phyloP scores from a whole-genome alignment of 2,113 vertebrate species.

The Aegypius monachus region DNA sequence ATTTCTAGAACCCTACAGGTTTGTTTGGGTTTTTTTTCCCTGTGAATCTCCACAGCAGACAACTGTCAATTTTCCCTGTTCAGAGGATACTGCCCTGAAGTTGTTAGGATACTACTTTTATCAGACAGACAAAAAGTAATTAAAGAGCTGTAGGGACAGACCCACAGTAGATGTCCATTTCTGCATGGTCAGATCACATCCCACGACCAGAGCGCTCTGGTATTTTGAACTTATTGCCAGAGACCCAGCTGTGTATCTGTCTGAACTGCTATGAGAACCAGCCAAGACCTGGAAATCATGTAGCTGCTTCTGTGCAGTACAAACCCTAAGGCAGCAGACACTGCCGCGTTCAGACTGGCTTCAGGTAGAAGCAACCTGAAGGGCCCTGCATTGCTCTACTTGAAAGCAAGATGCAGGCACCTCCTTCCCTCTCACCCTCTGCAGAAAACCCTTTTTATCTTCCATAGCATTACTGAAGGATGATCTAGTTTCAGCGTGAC shows the following conservation, averaged over 20 bases:
- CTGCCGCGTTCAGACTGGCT: rapidly evolving
- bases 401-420: not conserved
- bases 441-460: not conserved
- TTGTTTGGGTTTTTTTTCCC: not conserved
- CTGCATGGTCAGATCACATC: not conserved
- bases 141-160: not conserved
- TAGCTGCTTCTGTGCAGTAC: not conserved
- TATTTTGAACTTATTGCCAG: not conserved
- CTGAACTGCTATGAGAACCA: not conserved
- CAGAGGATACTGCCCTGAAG: not conserved
- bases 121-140: not conserved
- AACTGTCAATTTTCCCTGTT: not conserved
- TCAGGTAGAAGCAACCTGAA: not conserved
- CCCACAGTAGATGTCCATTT: not conserved
- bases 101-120: not conserved
- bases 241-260: not conserved
- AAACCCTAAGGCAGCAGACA: not conserved
- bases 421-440: not conserved
- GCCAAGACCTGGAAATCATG: not conserved
- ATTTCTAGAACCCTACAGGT: not conserved
- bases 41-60: not conserved
- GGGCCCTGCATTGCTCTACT: not conserved
- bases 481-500: not conserved
- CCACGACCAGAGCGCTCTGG: not conserved
- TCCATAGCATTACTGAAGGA: not conserved